Percentiles rank a stretch among this genome's conserved stretches.
Conservation (phyloP, 2,797 vertebrate species). For the Bradypodion pumilum region DNA sequence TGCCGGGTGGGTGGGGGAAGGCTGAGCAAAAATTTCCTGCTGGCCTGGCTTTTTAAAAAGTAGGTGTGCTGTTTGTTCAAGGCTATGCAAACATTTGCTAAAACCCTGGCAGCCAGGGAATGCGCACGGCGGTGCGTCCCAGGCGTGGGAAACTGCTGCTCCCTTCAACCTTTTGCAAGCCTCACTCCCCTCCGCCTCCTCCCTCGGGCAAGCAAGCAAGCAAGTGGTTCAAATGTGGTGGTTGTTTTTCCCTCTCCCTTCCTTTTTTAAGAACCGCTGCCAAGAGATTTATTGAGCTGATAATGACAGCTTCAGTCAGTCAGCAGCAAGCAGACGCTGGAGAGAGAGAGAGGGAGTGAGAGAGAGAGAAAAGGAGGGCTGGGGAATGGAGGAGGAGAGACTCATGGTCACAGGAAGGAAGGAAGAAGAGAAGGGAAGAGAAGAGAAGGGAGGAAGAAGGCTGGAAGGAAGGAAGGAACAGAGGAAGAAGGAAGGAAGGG, state of each 20-base stretch:
- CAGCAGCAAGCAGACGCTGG: slow-evolving; percentile 70
- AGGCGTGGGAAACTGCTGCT: slow-evolving; percentile 95
- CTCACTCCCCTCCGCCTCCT: slow-evolving; percentile 52
- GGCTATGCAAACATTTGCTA: slow-evolving; percentile 97
- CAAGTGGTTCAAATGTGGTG: slow-evolving; percentile 77
- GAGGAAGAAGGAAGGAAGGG: too few relatives aligned
- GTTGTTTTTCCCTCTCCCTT: too few relatives aligned
- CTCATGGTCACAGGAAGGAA: slow-evolving; percentile 41
- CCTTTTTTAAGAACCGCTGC: slow-evolving; percentile 67
- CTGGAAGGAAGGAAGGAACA: too few relatives aligned
- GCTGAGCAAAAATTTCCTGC: slow-evolving; percentile 69
- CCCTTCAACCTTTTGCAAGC: slow-evolving; percentile 89
- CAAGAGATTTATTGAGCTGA: slow-evolving; percentile 91
- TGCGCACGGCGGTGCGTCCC: slow-evolving; percentile 83
- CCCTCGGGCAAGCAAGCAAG: slow-evolving; percentile 81
- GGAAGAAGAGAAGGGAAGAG: neutral
- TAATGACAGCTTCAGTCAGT: slow-evolving; percentile 91
- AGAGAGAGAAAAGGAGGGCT: neutral
- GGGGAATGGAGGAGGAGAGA: slow-evolving; percentile 30
- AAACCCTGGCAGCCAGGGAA: slow-evolving; percentile 92
- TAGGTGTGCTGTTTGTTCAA: slow-evolving; percentile 99
- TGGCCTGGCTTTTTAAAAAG: slow-evolving; percentile 81
- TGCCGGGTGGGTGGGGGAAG: neutral
- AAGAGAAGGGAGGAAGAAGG: too few relatives aligned
- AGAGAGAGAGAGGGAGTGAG: neutral